phyloP scores from a whole-genome alignment of 2,113 vertebrate genomes.

The Oncorhynchus keta region DNA sequence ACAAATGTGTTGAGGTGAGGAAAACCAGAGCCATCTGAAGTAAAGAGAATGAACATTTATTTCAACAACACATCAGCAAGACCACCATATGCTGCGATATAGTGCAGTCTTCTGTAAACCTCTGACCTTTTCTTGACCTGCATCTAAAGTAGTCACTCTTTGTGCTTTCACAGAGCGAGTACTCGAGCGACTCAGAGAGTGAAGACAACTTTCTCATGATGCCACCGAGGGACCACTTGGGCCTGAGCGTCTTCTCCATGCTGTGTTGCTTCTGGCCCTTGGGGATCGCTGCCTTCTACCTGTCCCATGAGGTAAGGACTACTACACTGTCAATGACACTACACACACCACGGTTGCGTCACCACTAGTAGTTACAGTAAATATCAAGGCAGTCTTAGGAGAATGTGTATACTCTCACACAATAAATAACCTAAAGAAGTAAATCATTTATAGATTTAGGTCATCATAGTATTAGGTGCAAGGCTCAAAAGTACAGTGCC shows the following conservation, averaged over 20 bases:
- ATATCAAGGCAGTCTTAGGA: neutral
- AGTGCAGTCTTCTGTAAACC: neutral
- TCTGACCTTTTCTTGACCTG: no score
- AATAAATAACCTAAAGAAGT: neutral
- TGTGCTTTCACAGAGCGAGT: slow-evolving; percentile 75
- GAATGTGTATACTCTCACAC: neutral
- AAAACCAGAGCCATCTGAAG: neutral
- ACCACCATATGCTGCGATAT: neutral
- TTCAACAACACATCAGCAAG: neutral
- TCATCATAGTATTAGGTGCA: neutral
- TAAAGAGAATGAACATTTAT: neutral
- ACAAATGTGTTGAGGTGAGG: neutral
- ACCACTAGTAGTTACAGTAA: neutral
- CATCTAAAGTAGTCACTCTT: neutral
- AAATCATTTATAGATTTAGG: neutral
- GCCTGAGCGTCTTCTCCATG: slow-evolving; percentile 89
- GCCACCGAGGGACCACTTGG: slow-evolving; percentile 83
- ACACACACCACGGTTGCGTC: neutral
- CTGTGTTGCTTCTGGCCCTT: slow-evolving; percentile 88
- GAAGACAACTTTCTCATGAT: slow-evolving; percentile 86
- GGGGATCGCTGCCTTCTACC: slow-evolving; percentile 85
- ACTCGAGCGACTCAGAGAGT: slow-evolving; percentile 82
- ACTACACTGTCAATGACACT: neutral
- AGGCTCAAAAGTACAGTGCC: neutral
- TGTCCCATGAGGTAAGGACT: slow-evolving; percentile 52